These are phyloP conservation scores for Perca fluviatilis DNA, from an alignment of 2,113 vertebrate genomes.

Conservation along the genomic window DNA sequence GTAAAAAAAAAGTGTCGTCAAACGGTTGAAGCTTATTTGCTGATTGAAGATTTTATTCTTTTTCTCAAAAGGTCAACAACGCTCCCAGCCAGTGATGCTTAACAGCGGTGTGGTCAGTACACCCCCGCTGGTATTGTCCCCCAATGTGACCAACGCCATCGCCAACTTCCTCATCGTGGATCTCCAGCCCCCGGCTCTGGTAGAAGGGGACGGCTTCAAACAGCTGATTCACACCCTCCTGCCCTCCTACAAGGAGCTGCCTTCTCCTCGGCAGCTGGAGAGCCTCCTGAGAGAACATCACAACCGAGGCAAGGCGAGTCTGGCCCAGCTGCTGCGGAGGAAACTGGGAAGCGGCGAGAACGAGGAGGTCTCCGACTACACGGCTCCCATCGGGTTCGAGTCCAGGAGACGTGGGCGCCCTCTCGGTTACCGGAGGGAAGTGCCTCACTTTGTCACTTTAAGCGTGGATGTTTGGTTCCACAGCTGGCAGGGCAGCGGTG, in stretches of 20 bases:
- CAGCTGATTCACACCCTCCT: constrained; percentile 77
- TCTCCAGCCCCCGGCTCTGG: constrained; percentile 76
- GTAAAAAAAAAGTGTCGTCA: not conserved
- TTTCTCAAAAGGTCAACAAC: constrained; percentile 37
- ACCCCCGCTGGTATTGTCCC: constrained; percentile 8
- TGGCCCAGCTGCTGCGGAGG: constrained; percentile 52
- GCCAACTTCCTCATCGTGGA: constrained; percentile 82
- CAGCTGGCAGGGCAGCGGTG: constrained; percentile 63
- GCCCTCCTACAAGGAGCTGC: constrained; percentile 78
- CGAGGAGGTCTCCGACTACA: constrained; percentile 45
- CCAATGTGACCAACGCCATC: constrained; percentile 75
- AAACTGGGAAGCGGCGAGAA: not conserved
- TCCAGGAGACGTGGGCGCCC: constrained; percentile 12
- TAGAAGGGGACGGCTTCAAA: constrained; percentile 82
- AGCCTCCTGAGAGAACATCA: constrained; percentile 71
- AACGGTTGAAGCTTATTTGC: not conserved
- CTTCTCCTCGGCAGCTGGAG: constrained; percentile 64
- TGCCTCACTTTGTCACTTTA: constrained; percentile 66
- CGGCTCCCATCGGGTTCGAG: constrained; percentile 65
- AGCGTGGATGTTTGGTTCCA: constrained; percentile 83
- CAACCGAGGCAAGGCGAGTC: constrained; percentile 39
- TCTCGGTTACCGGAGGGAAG: constrained; percentile 15
- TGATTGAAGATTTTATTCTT: not conserved
- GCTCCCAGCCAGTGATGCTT: not conserved
- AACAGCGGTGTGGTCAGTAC: constrained; percentile 22